Evolutionary conservation across 2,797 vertebrate species (phyloP), one percentile per base, ranked within the genome.

Genomic region (Semaprochilodus insignis): DNA sequence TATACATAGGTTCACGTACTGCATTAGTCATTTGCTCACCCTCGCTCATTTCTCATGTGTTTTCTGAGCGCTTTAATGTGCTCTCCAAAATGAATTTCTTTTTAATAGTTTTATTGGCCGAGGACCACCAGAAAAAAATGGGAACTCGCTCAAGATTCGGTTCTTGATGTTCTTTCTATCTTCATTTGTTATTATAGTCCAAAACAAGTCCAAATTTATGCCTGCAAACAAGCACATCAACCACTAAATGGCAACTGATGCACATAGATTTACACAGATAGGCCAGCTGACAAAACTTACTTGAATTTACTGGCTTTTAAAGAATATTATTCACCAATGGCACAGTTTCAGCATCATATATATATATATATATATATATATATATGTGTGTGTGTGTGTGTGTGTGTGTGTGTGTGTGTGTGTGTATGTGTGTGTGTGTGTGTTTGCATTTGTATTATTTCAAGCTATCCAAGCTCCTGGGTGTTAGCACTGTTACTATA

Each of bases 101-200:
- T 75, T 75, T 60, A 75, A 75, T 75, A 75, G 31, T 75, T 75
- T 75, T 75, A 40, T 40, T 75, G 73, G 55, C 54, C 7, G 55
- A 60, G 5, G 73, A 75, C 73, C 71, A 69, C 55, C 23, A 36
- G 70, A 74, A 54, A 74, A 54, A 73, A 72, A 51, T 79, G 17
- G 17, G 25, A 54, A 60, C 17, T 1, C 51, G 5, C 25, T 74
- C 52, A 74, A 74, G 52, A 34, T 34, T 57, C 17, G 10, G 65
- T n/a, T 40, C 17, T 67, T 67, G 31, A 67, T 67, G 65, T 67
- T 67, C 65, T 40, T 40, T 67, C 19, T 44, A n/a, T 67, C 65
- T 36, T 19, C 15, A 2, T 67, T 67, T 67, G 31, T 67, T 67
- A 36, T 67, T 67, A 17, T 2, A 67, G 31, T 19, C 17, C 36